Percentiles rank a stretch among this genome's conserved stretches.
Conservation (phyloP, 2,113 vertebrate species). For the Pelvicachromis taeniatus region DNA sequence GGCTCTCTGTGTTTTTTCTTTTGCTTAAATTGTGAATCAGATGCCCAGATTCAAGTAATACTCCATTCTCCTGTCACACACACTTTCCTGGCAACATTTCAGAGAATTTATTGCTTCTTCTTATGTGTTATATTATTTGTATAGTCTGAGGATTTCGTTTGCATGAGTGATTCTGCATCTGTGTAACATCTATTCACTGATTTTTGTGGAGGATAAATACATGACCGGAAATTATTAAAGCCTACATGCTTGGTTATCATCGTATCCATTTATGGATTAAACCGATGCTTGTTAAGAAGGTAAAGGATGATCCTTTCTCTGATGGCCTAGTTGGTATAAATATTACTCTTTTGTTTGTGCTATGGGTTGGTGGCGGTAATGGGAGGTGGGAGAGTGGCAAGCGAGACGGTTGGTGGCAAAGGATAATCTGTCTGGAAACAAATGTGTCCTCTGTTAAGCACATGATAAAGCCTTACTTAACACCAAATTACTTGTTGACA, state of each 20-base stretch:
- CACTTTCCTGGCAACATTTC: background rate
- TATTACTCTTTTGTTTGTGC: conserved; percentile 49
- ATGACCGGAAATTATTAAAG: conserved; percentile 27
- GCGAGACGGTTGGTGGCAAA: conserved; percentile 15
- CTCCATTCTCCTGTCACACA: background rate
- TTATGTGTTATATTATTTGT: background rate
- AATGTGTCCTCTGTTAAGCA: conserved; percentile 42
- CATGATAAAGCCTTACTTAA: conserved; percentile 40
- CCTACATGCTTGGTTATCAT: conserved; percentile 25
- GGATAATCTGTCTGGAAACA: conserved; percentile 58
- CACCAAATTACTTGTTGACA: conserved; percentile 42
- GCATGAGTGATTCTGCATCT: background rate
- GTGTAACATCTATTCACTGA: conserved; percentile 1
- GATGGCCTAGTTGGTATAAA: conserved; percentile 52
- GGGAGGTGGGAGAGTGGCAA: conserved; percentile 15
- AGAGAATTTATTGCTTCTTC: background rate
- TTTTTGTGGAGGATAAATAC: conserved; percentile 22
- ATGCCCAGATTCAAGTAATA: background rate
- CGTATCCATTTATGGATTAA: conserved; percentile 54
- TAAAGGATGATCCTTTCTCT: conserved; percentile 39
- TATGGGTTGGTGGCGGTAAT: background rate
- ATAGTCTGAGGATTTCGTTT: background rate
- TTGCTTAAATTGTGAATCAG: background rate
- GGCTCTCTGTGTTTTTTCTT: background rate
- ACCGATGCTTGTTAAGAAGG: conserved; percentile 38